Conservation (phyloP, 1,140 invertebrate genomes). For the Atta texana region DNA sequence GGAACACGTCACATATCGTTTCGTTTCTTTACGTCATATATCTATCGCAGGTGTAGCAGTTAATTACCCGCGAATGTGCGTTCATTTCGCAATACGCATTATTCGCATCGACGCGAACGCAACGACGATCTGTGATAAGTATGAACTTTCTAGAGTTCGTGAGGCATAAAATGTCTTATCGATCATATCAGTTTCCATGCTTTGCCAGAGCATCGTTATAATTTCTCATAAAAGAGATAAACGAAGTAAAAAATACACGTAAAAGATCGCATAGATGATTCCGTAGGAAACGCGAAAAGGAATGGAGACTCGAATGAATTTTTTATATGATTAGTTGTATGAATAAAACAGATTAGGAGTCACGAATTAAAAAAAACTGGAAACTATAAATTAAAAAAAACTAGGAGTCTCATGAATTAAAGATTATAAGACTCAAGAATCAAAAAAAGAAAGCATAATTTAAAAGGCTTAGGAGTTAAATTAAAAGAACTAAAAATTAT, state of each 20-base stretch:
- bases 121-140: constrained; percentile 25
- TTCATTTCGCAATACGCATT: constrained; percentile 42
- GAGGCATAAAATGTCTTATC: constrained; percentile 20
- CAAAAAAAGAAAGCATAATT: background rate
- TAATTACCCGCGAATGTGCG: constrained; percentile 40
- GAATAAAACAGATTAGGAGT: background rate
- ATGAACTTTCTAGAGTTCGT: constrained; percentile 7
- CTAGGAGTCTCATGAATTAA: background rate
- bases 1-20: constrained; percentile 21
- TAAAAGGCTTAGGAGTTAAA: background rate
- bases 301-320: background rate
- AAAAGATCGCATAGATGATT: background rate
- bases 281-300: background rate
- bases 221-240: background rate
- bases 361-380: background rate
- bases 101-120: constrained; percentile 38
- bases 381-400: background rate
- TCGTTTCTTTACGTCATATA: constrained; percentile 44
- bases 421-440: background rate
- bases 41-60: constrained; percentile 8
- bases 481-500: background rate
- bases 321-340: background rate
- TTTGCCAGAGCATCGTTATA: background rate
- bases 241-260: background rate
- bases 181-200: background rate